Percentiles rank a stretch among this genome's conserved stretches.
phyloP scores from a whole-genome alignment of 2,888 invertebrate genomes.

The Ptilodon capucinus region DNA sequence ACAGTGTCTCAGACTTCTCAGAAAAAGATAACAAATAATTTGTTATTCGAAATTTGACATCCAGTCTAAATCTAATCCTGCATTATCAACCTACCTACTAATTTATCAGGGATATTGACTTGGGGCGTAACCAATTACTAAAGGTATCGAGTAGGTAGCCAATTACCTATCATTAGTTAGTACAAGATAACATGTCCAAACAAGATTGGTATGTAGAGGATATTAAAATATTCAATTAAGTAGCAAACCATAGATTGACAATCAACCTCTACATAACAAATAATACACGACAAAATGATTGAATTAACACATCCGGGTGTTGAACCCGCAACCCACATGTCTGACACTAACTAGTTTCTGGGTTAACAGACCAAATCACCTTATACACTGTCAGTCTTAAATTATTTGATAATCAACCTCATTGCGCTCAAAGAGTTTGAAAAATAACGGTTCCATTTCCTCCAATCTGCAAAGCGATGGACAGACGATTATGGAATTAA shows the following conservation, averaged over 20 bases:
- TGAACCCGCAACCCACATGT: not conserved
- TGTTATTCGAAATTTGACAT: not conserved
- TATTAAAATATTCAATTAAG: not conserved
- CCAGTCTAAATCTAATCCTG: not conserved
- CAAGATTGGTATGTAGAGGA: not conserved
- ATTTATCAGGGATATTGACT: not conserved
- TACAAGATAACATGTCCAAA: not conserved
- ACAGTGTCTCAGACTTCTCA: not conserved
- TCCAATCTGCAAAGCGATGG: not conserved
- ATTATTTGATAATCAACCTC: not conserved
- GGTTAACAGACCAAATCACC: slow-evolving; percentile 17
- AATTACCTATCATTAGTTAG: not conserved
- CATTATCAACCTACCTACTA: not conserved
- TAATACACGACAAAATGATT: not conserved
- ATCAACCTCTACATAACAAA: not conserved
- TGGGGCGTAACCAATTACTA: not conserved
- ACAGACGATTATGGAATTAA: not conserved
- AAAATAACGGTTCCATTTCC: not conserved
- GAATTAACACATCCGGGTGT: slow-evolving; percentile 7
- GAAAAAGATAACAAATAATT: not conserved
- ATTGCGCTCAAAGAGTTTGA: not conserved
- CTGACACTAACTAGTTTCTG: slow-evolving; percentile 15
- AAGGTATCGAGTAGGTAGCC: not conserved
- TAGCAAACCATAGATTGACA: not conserved
- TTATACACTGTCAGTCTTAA: slow-evolving; percentile 2